Evolutionary conservation across 2,113 vertebrate species (phyloP).

Genomic region (Rhinopomastus cyanomelas): DNA sequence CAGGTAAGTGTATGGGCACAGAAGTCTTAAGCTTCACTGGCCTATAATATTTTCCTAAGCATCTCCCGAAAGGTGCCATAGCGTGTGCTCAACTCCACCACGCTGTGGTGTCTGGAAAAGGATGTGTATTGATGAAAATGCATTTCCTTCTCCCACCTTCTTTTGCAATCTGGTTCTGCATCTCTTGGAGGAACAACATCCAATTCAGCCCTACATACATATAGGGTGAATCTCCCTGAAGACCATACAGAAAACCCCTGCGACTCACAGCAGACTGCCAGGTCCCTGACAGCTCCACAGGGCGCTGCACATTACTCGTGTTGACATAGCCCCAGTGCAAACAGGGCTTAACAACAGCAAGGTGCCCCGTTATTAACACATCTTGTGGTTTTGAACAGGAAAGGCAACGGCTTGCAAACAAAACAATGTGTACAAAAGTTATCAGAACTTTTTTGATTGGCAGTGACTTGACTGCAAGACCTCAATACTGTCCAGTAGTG

Average conservation of each 20-base stretch:
- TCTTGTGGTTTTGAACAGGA: background rate
- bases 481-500: background rate
- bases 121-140: background rate
- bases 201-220: background rate
- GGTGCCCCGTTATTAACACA: background rate
- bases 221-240: background rate
- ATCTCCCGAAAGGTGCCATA: background rate
- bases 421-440: background rate
- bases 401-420: background rate
- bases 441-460: background rate
- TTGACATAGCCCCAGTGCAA: background rate
- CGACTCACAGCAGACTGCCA: background rate
- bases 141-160: background rate
- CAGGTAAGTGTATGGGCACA: background rate
- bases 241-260: rapidly evolving
- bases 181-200: background rate
- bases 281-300: background rate
- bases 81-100: background rate
- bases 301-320: background rate
- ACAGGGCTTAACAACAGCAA: background rate
- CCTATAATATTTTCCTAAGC: background rate
- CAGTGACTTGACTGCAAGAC: background rate
- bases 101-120: background rate
- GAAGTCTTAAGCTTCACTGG: background rate
- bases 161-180: background rate